A percentile compares a stretch with the other conserved stretches of the same genome.
Evolutionary conservation across 2,888 invertebrate species (phyloP).

Genomic region (Petrolisthes manimaculis): DNA sequence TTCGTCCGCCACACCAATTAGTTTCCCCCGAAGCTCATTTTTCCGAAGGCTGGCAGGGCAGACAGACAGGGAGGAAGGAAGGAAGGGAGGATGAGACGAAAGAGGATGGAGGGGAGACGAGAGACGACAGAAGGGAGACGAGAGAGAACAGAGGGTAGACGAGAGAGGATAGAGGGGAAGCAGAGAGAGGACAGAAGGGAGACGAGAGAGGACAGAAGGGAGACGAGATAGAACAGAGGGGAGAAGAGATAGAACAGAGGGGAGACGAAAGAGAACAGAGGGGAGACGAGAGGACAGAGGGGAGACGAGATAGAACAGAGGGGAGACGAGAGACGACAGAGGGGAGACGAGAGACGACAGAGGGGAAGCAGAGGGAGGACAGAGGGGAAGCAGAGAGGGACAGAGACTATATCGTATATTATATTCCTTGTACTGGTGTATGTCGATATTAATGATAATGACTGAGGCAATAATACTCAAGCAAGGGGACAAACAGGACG

Average conservation of each 20-base stretch:
- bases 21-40: neutral
- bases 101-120: neutral
- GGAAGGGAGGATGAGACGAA: neutral
- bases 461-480: no score
- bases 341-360: no score
- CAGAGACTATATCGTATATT: no score
- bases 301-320: no score
- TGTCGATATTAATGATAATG: no score
- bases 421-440: no score
- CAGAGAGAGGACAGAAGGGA: neutral
- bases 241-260: neutral
- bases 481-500: no score
- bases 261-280: neutral
- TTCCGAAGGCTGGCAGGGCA: neutral
- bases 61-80: neutral
- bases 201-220: neutral
- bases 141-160: neutral
- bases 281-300: no score
- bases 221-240: neutral
- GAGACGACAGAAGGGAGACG: neutral
- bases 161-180: neutral
- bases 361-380: no score
- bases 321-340: no score
- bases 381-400: no score
- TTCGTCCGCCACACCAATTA: neutral